These are phyloP conservation scores for Herpailurus yagouaroundi DNA, from an alignment of 2,113 vertebrate species.

Conservation along the genomic window DNA sequence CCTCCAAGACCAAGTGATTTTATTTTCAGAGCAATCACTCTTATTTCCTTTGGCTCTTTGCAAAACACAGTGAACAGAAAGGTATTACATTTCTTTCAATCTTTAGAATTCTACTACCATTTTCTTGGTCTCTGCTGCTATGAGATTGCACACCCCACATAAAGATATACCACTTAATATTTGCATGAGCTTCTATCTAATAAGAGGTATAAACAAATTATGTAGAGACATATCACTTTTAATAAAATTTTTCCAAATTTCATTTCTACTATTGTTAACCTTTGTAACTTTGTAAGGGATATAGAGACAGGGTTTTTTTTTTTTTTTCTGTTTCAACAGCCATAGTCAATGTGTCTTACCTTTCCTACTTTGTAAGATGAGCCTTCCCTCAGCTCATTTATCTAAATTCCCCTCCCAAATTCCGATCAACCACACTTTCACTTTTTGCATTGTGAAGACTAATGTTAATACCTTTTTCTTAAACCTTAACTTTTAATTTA, in stretches of 20 bases:
- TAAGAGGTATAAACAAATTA: neutral
- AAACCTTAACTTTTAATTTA: neutral
- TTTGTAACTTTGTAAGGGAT: neutral
- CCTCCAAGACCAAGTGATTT: neutral
- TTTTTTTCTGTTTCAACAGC: neutral
- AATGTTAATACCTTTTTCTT: neutral
- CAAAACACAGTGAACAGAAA: neutral
- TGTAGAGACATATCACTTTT: neutral
- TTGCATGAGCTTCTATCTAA: neutral
- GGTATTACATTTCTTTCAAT: neutral
- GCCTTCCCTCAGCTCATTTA: neutral
- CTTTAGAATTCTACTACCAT: neutral
- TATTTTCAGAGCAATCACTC: neutral
- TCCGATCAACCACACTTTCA: neutral
- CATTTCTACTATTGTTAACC: neutral
- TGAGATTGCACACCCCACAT: neutral
- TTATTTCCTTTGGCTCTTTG: neutral
- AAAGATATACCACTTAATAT: neutral
- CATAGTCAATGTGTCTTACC: neutral
- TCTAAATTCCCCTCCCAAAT: neutral
- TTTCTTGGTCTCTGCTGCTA: neutral
- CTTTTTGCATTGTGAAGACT: neutral
- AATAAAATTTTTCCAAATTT: neutral
- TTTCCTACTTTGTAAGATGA: neutral
- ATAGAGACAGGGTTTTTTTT: neutral